These are phyloP conservation scores for Bursaphelenchus okinawaensis DNA, from an alignment of 2,888 invertebrate species.

Conservation along the genomic window DNA sequence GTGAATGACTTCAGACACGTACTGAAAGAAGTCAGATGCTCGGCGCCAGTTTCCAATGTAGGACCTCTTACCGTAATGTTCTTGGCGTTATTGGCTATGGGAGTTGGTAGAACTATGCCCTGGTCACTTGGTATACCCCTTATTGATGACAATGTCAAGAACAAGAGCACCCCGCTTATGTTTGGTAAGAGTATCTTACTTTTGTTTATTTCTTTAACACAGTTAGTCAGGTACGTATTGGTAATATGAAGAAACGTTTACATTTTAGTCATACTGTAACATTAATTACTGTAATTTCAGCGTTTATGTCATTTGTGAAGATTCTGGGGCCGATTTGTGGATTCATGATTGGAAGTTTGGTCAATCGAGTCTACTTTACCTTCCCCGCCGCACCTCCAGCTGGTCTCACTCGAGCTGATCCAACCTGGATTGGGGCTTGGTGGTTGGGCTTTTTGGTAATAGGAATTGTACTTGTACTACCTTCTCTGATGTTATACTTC, in stretches of 20 bases:
- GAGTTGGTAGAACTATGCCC: conserved; percentile 55
- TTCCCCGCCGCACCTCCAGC: conserved; percentile 28
- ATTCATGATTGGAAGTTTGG: conserved; percentile 52
- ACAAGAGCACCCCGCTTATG: conserved; percentile 51
- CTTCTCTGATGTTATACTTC: conserved; percentile 56
- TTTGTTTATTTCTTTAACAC: neutral
- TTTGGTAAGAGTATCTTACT: conserved; percentile 35
- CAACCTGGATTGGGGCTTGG: conserved; percentile 62
- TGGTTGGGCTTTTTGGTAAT: conserved; percentile 60
- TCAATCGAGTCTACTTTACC: conserved; percentile 46
- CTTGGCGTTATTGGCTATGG: conserved; percentile 47
- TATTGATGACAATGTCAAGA: conserved; percentile 57
- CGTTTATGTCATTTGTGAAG: conserved; percentile 54
- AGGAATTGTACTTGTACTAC: conserved; percentile 34
- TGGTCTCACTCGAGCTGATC: conserved; percentile 50
- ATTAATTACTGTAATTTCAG: conserved; percentile 20
- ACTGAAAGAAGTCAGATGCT: conserved; percentile 29
- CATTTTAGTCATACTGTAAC: neutral
- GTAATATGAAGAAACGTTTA: too few relatives aligned
- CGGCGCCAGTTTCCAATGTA: conserved; percentile 26
- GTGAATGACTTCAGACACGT: conserved; percentile 46
- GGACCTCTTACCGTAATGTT: conserved; percentile 53
- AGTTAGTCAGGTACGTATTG: too few relatives aligned
- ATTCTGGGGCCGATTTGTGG: conserved; percentile 57
- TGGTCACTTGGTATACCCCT: conserved; percentile 57